A percentile compares a stretch with the other conserved stretches of the same genome.
These are phyloP conservation scores for Asarcornis scutulata DNA, from an alignment of 2,113 vertebrate species.

Conservation along the genomic window DNA sequence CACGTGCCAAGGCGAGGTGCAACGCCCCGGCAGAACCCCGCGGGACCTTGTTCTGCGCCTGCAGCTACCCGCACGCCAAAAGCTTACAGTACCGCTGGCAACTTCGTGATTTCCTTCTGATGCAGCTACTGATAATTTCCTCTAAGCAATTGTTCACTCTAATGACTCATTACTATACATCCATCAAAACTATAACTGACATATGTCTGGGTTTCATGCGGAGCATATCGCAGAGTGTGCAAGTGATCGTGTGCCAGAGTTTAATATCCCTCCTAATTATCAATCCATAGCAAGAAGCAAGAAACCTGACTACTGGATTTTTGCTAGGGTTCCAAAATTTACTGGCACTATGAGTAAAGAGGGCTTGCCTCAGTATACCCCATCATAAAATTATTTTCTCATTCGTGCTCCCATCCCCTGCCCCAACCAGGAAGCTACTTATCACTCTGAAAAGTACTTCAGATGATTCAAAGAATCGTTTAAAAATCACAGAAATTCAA, in stretches of 20 bases:
- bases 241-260: neutral
- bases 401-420: neutral
- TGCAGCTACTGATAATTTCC: slow-evolving; percentile 12
- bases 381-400: neutral
- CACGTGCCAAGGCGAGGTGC: neutral
- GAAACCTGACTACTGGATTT: neutral
- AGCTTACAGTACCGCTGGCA: slow-evolving; percentile 3
- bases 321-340: neutral
- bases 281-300: neutral
- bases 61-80: neutral
- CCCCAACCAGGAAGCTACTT: neutral
- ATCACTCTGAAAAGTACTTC: neutral
- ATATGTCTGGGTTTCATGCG: neutral
- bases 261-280: neutral
- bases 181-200: neutral
- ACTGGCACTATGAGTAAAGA: neutral
- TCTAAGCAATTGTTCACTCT: neutral
- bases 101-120: slow-evolving; percentile 2
- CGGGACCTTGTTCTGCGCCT: neutral
- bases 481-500: neutral
- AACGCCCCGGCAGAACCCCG: neutral
- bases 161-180: neutral
- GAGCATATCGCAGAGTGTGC: neutral
- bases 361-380: neutral
- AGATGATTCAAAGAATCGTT: neutral